Evolutionary conservation across 1,140 invertebrate genomes (phyloP), one percentile per base, ranked within the genome.

Genomic region (Matsumurasca onukii): DNA sequence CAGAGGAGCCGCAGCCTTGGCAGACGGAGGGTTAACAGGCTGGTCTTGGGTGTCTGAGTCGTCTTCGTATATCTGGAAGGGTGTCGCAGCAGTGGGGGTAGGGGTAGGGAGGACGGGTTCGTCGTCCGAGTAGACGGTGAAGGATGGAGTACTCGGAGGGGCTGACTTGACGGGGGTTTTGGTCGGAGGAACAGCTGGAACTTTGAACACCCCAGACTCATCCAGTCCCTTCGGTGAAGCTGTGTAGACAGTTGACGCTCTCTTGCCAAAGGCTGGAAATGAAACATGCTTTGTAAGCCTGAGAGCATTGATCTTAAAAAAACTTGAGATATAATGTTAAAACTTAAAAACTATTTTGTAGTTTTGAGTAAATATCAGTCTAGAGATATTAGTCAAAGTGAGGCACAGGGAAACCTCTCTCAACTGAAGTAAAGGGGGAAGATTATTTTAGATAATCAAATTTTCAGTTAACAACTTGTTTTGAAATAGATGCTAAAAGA

Each of bases 31-130:
- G 24, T 59, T 59, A 2, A 27, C 55, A 15, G 12, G 3, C 3
- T 13, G 34, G 15, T 25, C 3, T 65, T 51, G 29, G 39, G 27
- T 22, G 15, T 65, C 27, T 12, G 5, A 15, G 15, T 66, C 65
- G 27, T 66, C 65, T 2, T 34, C n/a, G 45, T 39, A 66, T 3
- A 66, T 66, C 45, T 66, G 39, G 45, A 66, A 48, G n/a, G 45
- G 15, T 48, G 27, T 24, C 3, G 31, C 51, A 24, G 25, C 3
- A 22, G 65, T 30, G n/a, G 55, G 55, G 20, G 49, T 20, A 13
- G 63, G 63, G 20, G 31, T 1, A 15, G 63, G 30, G 3, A 22
- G 17, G 31, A 15, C 27, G 48, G n/a, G 13, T 49, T 59, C 55
- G n/a, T 59, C 55, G n/a, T 59, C 55, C 9, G 24, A 22, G 25